Percentiles rank a stretch among this genome's conserved stretches.
Conservation (phyloP, 2,113 vertebrate genomes). For the Alaudala cheleensis region DNA sequence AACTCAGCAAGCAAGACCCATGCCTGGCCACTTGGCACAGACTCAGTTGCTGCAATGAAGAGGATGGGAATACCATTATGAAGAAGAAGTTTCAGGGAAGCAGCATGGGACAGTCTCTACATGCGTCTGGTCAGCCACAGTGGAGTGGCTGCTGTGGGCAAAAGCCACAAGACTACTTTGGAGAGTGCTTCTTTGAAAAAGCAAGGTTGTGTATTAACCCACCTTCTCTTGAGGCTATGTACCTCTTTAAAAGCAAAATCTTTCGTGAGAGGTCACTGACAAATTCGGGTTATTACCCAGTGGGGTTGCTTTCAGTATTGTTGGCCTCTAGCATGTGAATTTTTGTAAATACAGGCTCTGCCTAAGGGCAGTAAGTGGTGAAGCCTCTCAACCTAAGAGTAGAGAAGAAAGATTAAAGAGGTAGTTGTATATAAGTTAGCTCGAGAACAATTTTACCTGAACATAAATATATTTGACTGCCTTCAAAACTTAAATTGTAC, state of each 20-base stretch:
- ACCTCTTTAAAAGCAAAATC: neutral
- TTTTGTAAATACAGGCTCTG: neutral
- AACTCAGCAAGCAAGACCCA: neutral
- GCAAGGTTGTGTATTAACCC: neutral
- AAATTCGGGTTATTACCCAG: accelerated
- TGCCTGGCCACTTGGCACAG: accelerated
- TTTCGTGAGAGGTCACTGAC: neutral
- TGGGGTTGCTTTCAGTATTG: neutral
- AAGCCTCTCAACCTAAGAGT: neutral
- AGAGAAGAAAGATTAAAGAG: neutral
- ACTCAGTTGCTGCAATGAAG: accelerated
- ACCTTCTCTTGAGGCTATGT: accelerated
- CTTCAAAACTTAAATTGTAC: neutral
- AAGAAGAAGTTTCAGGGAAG: neutral
- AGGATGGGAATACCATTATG: accelerated
- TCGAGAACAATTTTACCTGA: accelerated
- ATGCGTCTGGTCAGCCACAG: accelerated
- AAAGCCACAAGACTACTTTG: neutral
- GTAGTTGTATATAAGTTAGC: neutral
- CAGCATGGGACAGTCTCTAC: accelerated
- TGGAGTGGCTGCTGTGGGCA: neutral
- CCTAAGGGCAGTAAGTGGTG: neutral
- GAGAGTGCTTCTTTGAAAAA: neutral
- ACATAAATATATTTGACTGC: neutral
- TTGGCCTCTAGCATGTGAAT: neutral